Conservation (phyloP, 2,888 invertebrate species). For the Dryobota labecula region DNA sequence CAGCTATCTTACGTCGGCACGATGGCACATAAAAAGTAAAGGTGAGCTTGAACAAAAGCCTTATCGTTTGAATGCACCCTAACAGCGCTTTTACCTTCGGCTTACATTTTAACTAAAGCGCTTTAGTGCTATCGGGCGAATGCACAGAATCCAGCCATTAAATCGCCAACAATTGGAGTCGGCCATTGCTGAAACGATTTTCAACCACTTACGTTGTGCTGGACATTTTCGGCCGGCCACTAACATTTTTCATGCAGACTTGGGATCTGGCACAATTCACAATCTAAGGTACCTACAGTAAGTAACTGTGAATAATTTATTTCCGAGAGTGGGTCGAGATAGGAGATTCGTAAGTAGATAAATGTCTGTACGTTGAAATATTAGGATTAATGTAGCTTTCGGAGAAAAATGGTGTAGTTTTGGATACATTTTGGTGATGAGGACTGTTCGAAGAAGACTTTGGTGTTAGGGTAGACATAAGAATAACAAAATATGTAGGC, state of each 20-base stretch:
- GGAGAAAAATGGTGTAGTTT: constrained; percentile 48
- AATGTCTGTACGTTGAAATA: constrained; percentile 63
- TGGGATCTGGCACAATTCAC: constrained; percentile 65
- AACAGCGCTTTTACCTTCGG: constrained; percentile 67
- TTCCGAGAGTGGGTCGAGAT: constrained; percentile 64
- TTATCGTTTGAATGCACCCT: constrained; percentile 69
- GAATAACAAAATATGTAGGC: background rate
- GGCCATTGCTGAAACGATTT: constrained; percentile 75
- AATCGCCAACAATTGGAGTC: constrained; percentile 73
- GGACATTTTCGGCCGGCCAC: constrained; percentile 71
- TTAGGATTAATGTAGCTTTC: constrained; percentile 60
- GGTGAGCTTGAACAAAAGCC: constrained; percentile 63
- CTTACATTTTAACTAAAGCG: constrained; percentile 70
- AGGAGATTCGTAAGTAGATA: constrained; percentile 63
- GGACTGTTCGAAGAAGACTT: background rate
- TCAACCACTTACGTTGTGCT: constrained; percentile 73
- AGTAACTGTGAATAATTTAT: constrained; percentile 64
- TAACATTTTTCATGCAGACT: constrained; percentile 75
- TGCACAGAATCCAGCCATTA: constrained; percentile 73
- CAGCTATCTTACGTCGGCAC: constrained; percentile 59
- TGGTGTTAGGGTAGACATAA: background rate
- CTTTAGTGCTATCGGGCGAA: constrained; percentile 65
- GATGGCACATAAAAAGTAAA: constrained; percentile 59
- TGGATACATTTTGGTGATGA: constrained; percentile 15
- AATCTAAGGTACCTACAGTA: constrained; percentile 57